Base-by-base conservation (phyloP, 1,140 invertebrate genomes). In the Pogonomyrmex barbatus region DNA sequence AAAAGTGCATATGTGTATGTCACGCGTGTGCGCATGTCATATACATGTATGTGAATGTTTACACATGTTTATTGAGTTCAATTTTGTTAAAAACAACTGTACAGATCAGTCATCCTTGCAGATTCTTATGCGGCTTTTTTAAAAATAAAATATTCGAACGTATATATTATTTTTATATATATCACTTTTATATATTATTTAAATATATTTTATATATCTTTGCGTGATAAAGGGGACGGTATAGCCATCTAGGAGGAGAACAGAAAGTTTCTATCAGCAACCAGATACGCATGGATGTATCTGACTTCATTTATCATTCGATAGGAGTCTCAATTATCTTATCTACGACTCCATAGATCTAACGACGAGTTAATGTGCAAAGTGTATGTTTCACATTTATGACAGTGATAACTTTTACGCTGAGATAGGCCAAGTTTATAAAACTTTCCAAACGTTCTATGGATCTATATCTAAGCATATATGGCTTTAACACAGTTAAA, bases 241-340 rank as follows among this genome's bases (percentile, higher is more conserved):
- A n/a, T 24, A 36, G 68, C 42, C 68, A 83, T 83, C 68, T 83
- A 42, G 33, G 4, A 30, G 42, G 42, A 17, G 4, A 4, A 39
- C 17, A 58, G 24, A 75, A 39, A 83, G 14, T 17, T 42, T 17
- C 67, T 14, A 2, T 1, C 6, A 54, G 68, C 79, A 83, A n/a
- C 54, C 79, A 73, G 79, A 73, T 24, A 62, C 39, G 4, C 79
- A 83, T 4, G 42, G 14, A 17, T 17, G 62, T 45, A 36, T 47
- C 17, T 4, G n/a, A 36, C 45, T 0, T 5, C 2, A 47, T n/a
- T 82, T 58, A 39, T 75, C 56, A 75, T 62, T 30, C 33, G 56
- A 60, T 39, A 83, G 54, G 54, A 9, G 42, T 9, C 36, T 5
- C n/a, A 33, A 17, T 42, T 73, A 82, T 73, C 67, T 63, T 79